Conservation (phyloP, 92 coral and sea anemone species). For the Actinernus sp. region DNA sequence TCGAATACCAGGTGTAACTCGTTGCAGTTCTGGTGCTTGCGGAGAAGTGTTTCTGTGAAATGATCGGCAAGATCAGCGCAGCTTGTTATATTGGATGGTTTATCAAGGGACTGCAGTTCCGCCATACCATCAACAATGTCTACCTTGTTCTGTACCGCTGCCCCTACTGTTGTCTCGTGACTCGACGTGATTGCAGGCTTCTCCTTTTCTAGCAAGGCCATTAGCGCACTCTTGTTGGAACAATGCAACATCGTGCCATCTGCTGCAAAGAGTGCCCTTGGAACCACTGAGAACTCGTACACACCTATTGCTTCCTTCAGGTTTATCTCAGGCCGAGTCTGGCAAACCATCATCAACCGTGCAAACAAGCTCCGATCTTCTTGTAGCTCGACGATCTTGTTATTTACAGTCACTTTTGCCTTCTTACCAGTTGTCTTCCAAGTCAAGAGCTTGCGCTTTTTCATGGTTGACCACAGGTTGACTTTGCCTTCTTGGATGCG, state of each 20-base stretch:
- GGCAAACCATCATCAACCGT: constrained; percentile 6
- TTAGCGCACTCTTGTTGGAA: constrained; percentile 17
- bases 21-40: constrained; percentile 5
- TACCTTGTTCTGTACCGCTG: constrained; percentile 1
- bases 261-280: constrained; percentile 24
- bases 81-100: constrained; percentile 24
- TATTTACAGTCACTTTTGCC: constrained; percentile 7
- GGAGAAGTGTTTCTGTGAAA: constrained; percentile 9
- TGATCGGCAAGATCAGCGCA: constrained; percentile 53
- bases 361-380: constrained; percentile 57
- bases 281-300: constrained; percentile 38
- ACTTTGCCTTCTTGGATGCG: constrained; percentile 24
- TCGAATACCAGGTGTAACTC: constrained; percentile 43
- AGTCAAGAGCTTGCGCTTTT: constrained; percentile 30
- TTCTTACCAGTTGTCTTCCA: constrained; percentile 23
- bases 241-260: constrained; percentile 32
- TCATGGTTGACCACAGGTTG: constrained; percentile 50
- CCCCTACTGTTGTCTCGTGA: neutral
- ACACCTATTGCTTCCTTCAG: constrained; percentile 28
- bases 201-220: constrained; percentile 10
- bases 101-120: constrained; percentile 53
- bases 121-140: constrained; percentile 57
- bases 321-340: constrained; percentile 17
- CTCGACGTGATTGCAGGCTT: neutral
- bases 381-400: constrained; percentile 32